Evolutionary conservation across 2,113 vertebrate species (phyloP), one percentile per base, ranked within the genome.

Genomic region (Pluvialis apricaria): DNA sequence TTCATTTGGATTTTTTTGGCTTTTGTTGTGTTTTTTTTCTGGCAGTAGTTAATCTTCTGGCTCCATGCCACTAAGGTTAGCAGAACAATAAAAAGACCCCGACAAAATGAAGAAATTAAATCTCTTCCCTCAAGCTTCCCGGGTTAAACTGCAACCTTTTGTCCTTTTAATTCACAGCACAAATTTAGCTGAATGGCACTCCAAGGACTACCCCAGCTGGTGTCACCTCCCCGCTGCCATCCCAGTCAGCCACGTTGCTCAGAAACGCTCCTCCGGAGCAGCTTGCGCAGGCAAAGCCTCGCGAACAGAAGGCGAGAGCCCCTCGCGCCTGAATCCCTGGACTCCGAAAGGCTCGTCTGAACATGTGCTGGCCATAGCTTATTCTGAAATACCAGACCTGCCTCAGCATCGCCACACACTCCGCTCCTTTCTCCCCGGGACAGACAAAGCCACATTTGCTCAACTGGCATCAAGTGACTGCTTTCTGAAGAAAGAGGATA

Each of bases 101-200:
- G 85, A 76, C 25, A 79, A 90, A 66, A 75, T 51, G 38, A 79
- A 80, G 47, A 51, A 89, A 76, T 88, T 82, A 52, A 94, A 93
- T 77, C 76, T 72, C 72, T 75, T 62, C 60, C 62, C 8, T 75
- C 52, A 31, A 80, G 65, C 51, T 68, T 38, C 71, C 45, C 1
- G 2, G 47, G 31, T 83, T 90, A 83, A 96, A 71, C 44, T 13
- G 69, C 69, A 86, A 89, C 51, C 60, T 81, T 92, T 66, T 52
- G 80, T 90, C 80, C 69, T 84, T 87, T 92, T 40, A 57, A 91
- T 86, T 84, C 68, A n/a, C 51, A 79, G 76, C 68, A 34, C 57
- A 88, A 91, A 71, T 82, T 36, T 28, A 92, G 64, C 42, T 5
- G 3, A 52, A 71, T 21, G 61, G 66, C 45, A 65, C 64, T 73